Evolutionary conservation across 92 coral and sea anemone species (phyloP).

Genomic region (Phymanthus crucifer): DNA sequence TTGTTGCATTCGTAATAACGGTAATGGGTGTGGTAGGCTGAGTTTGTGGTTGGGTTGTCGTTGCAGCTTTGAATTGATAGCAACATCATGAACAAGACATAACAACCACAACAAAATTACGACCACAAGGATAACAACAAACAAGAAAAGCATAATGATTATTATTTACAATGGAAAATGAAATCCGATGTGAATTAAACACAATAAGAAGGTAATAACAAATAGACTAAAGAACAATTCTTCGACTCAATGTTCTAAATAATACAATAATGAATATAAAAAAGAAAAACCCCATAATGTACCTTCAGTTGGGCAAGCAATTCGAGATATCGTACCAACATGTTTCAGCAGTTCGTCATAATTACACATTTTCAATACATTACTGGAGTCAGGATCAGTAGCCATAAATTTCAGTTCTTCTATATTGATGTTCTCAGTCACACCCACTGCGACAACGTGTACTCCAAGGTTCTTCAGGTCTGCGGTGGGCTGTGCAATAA

Average conservation of each 20-base stretch:
- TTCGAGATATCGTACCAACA: conserved; percentile 36
- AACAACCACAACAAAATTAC: background rate
- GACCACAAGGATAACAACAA: background rate
- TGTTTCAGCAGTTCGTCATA: conserved; percentile 44
- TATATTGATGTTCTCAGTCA: conserved; percentile 29
- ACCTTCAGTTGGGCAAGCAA: conserved; percentile 50
- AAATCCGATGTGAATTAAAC: no score
- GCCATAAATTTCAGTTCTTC: conserved; percentile 66
- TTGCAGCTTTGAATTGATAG: background rate
- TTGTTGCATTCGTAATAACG: background rate
- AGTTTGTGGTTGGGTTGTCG: conserved; percentile 8
- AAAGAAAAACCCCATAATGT: background rate
- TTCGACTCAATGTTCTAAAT: no score
- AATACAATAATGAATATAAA: background rate
- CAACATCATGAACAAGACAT: background rate
- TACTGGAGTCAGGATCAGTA: conserved; percentile 35
- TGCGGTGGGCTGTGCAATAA: conserved; percentile 30
- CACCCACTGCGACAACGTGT: conserved; percentile 54
- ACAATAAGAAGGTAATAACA: background rate
- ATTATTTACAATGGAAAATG: no score
- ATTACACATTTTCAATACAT: conserved; percentile 49
- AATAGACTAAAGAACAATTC: background rate
- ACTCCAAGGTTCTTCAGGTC: conserved; percentile 31
- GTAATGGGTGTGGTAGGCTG: background rate
- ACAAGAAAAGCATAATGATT: background rate